Evolutionary conservation across 2,888 invertebrate species (phyloP).

Genomic region (Hyles lineata): DNA sequence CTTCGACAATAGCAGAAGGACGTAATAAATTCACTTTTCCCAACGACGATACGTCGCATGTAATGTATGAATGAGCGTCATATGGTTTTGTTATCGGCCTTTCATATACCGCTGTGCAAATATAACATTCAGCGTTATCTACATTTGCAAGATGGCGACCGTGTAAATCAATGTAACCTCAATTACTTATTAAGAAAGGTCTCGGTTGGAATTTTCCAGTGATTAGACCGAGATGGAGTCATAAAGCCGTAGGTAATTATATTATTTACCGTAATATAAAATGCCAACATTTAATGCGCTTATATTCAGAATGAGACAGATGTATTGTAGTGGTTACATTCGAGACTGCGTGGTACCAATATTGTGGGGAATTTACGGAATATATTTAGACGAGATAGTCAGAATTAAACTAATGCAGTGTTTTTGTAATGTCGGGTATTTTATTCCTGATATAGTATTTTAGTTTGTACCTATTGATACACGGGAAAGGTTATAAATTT

Average conservation of each 20-base stretch:
- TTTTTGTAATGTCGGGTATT: too few relatives aligned
- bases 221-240: conserved; percentile 49
- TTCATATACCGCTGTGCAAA: conserved; percentile 66
- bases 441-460: too few relatives aligned
- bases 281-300: conserved; percentile 2
- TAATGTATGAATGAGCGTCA: conserved; percentile 58
- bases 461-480: too few relatives aligned
- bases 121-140: conserved; percentile 70
- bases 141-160: conserved; percentile 67
- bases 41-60: conserved; percentile 33
- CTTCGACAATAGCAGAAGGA: not conserved
- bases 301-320: not conserved
- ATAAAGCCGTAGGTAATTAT: conserved; percentile 33
- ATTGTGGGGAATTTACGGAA: too few relatives aligned
- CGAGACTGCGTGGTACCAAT: not conserved
- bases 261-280: conserved; percentile 20
- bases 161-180: conserved; percentile 81
- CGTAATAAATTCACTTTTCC: conserved; percentile 7
- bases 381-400: too few relatives aligned
- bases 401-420: too few relatives aligned
- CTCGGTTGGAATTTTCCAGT: conserved; percentile 75
- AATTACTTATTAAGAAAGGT: conserved; percentile 79
- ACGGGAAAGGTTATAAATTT: too few relatives aligned
- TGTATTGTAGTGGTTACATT: not conserved
- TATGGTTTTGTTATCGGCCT: conserved; percentile 59